Evolutionary conservation across 1,140 invertebrate species (phyloP).

Genomic region (Linepithema humile): DNA sequence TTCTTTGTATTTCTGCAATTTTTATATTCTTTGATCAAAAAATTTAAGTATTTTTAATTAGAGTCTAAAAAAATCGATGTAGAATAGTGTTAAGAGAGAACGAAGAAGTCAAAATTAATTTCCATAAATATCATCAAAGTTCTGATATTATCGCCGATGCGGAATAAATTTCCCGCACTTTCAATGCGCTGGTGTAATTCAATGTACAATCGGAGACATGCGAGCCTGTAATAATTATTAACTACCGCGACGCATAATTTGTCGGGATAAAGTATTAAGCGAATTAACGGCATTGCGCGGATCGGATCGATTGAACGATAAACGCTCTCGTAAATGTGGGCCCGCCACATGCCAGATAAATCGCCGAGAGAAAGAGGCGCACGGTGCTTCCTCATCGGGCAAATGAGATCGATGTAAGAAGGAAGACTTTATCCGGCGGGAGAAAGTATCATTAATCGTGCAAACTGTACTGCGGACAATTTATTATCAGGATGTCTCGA

Average conservation of each 20-base stretch:
- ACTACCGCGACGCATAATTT: slow-evolving; percentile 38
- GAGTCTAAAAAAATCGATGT: not conserved
- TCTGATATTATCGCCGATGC: slow-evolving; percentile 85
- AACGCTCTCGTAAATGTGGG: slow-evolving; percentile 37
- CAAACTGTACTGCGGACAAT: slow-evolving; percentile 59
- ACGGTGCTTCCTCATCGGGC: not conserved
- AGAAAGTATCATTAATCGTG: slow-evolving; percentile 70
- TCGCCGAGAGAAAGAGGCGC: slow-evolving; percentile 28
- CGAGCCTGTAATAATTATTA: slow-evolving; percentile 20
- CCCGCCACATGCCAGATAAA: slow-evolving; percentile 53
- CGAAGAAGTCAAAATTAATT: not conserved
- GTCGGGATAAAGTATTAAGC: slow-evolving; percentile 24
- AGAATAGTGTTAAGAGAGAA: not conserved
- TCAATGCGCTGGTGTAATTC: not conserved
- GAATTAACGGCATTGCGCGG: slow-evolving; percentile 39
- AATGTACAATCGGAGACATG: not conserved
- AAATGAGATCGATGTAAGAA: slow-evolving; percentile 34
- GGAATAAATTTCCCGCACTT: slow-evolving; percentile 8
- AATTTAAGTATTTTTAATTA: too few species aligned
- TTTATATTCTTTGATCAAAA: too few species aligned
- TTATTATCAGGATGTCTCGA: slow-evolving; percentile 54
- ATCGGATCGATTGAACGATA: slow-evolving; percentile 27
- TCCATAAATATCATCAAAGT: not conserved
- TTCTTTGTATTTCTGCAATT: not conserved
- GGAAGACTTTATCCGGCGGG: slow-evolving; percentile 58